phyloP scores from a whole-genome alignment of 64 coral and sea anemone species.

The Catalaphyllia jardinei region DNA sequence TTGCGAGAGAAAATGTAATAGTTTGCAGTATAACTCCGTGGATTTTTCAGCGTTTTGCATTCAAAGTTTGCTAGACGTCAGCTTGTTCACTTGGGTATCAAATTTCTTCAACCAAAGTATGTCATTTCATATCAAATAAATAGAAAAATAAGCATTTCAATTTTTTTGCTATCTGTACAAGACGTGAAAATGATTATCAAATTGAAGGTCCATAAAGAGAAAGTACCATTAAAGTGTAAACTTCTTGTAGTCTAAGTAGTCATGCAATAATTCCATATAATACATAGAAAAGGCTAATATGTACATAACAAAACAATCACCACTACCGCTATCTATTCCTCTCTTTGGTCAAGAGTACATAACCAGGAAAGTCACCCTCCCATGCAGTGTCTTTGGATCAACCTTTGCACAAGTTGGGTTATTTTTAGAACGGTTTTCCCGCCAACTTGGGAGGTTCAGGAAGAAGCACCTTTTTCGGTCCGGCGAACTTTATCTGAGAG shows the following conservation, averaged over 20 bases:
- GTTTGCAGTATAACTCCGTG: neutral
- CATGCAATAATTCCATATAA: constrained; percentile 1
- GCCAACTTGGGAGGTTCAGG: too few species aligned
- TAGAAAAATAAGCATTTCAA: constrained; percentile 26
- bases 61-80: neutral
- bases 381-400: too few species aligned
- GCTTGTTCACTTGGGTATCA: neutral
- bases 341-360: too few species aligned
- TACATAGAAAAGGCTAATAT: neutral
- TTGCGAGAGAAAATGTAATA: too few species aligned
- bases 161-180: neutral
- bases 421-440: too few species aligned
- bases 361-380: too few species aligned
- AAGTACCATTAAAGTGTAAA: neutral
- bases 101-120: neutral
- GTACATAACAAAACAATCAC: constrained; percentile 2
- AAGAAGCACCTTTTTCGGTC: too few species aligned
- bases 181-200: neutral
- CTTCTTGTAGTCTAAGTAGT: neutral
- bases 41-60: neutral
- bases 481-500: too few species aligned
- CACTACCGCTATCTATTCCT: too few species aligned
- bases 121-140: constrained; percentile 36
- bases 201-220: neutral
- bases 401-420: too few species aligned